phyloP scores from a whole-genome alignment of 2,888 invertebrate genomes.

The Stenotaenia linearis region DNA sequence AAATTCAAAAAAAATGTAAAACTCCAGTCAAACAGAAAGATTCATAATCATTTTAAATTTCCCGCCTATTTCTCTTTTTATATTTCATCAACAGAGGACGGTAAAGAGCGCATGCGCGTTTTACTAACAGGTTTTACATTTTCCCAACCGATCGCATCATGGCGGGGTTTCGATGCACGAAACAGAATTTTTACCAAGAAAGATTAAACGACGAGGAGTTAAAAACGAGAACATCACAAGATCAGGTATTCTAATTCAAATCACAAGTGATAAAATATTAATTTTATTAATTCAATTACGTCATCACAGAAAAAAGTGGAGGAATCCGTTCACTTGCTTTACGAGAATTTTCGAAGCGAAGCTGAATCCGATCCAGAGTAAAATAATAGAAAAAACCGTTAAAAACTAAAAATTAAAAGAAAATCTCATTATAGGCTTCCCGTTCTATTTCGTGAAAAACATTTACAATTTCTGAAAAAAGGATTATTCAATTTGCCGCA shows the following conservation, averaged over 20 bases:
- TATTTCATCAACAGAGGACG: not conserved
- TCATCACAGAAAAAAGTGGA: not conserved
- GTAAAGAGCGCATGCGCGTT: not conserved
- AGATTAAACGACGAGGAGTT: not conserved
- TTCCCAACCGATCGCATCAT: not conserved
- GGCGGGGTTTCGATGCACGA: not conserved
- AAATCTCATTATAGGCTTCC: not conserved
- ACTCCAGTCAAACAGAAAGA: too few relatives aligned
- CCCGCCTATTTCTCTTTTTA: not conserved
- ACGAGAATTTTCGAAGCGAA: not conserved
- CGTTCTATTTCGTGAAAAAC: conserved; percentile 10
- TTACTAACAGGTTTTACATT: not conserved
- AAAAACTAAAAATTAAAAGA: not conserved
- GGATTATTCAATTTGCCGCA: not conserved
- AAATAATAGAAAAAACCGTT: not conserved
- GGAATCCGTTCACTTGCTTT: not conserved
- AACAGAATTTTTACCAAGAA: not conserved
- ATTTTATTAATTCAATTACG: not conserved
- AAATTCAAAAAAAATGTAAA: too few relatives aligned
- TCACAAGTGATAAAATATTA: not conserved
- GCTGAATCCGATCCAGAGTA: not conserved
- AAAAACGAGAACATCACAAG: not conserved
- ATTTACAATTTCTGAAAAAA: conserved; percentile 29
- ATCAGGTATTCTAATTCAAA: not conserved
- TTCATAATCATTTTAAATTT: too few relatives aligned